Conservation (phyloP, 1,140 invertebrate genomes). For the Kradibia gibbosae region DNA sequence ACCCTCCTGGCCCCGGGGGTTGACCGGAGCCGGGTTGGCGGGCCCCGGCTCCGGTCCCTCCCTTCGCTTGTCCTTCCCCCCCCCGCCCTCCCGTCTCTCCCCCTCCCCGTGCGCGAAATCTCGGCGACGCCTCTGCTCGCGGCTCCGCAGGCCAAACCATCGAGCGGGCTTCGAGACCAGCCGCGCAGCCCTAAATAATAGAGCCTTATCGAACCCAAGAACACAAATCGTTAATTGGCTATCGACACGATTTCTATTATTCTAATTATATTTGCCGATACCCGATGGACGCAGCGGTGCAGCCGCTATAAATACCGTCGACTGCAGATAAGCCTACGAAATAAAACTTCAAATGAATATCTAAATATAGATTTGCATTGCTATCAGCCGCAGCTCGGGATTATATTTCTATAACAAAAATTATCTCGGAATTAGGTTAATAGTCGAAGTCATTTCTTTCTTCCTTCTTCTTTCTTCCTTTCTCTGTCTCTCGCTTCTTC, state of each 20-base stretch:
- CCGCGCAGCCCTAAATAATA: background rate
- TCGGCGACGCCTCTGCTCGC: too few relatives aligned
- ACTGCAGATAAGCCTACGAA: background rate
- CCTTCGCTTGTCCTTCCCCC: background rate
- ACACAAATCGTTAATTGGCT: background rate
- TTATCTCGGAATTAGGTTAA: slow-evolving; percentile 12
- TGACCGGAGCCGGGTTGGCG: too few relatives aligned
- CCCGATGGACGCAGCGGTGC: background rate
- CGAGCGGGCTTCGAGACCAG: background rate
- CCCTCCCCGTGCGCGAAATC: background rate
- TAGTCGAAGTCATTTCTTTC: background rate
- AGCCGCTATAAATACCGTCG: background rate
- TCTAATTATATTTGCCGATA: background rate
- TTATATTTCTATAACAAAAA: background rate
- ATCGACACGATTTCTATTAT: background rate
- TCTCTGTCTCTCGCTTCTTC: too few relatives aligned
- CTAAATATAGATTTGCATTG: slow-evolving; percentile 6
- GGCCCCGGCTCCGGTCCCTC: background rate
- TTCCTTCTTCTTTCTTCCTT: background rate
- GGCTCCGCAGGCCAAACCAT: too few relatives aligned
- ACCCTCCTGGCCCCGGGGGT: background rate
- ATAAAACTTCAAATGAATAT: background rate
- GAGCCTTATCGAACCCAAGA: background rate
- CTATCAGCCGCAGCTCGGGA: background rate
- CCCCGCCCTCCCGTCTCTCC: background rate